Conservation (phyloP, 2,797 vertebrate genomes). For the Spinibarbus caldwelli region DNA sequence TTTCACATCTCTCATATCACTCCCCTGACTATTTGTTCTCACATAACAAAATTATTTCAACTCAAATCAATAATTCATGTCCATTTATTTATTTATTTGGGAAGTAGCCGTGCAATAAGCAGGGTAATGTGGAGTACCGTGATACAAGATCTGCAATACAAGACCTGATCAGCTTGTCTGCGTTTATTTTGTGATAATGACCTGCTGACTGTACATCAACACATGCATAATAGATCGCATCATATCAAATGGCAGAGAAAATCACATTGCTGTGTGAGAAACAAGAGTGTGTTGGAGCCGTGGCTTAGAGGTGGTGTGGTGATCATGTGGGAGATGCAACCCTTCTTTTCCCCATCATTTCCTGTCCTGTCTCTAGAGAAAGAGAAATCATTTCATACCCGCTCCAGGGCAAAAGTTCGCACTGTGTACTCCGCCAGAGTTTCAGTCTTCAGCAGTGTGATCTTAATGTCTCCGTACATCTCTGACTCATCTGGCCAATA, state of each 20-base stretch:
- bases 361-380: not conserved
- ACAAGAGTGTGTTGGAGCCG: not conserved
- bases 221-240: not conserved
- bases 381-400: slow-evolving; percentile 77
- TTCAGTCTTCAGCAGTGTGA: slow-evolving; percentile 91
- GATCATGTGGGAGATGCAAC: not conserved
- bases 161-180: not conserved
- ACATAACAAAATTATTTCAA: not conserved
- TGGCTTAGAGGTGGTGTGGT: slow-evolving; percentile 1
- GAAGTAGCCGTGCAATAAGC: slow-evolving; percentile 7
- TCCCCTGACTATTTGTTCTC: not conserved
- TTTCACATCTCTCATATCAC: not conserved
- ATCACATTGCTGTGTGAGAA: not conserved
- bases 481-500: slow-evolving; percentile 98
- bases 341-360: slow-evolving; percentile 27
- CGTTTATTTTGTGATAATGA: not conserved
- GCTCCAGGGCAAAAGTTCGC: slow-evolving; percentile 92
- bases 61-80: slow-evolving; percentile 11
- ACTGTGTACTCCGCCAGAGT: slow-evolving; percentile 91
- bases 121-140: slow-evolving; percentile 12
- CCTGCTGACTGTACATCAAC: slow-evolving; percentile 5
- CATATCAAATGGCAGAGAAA: slow-evolving; percentile 13
- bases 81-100: not conserved
- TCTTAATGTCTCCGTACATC: slow-evolving; percentile 97
- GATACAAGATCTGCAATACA: too few relatives aligned